These are phyloP conservation scores for Echinometra lucunter DNA, from an alignment of 53 echinoderm and acorn worm genomes.

Conservation along the genomic window DNA sequence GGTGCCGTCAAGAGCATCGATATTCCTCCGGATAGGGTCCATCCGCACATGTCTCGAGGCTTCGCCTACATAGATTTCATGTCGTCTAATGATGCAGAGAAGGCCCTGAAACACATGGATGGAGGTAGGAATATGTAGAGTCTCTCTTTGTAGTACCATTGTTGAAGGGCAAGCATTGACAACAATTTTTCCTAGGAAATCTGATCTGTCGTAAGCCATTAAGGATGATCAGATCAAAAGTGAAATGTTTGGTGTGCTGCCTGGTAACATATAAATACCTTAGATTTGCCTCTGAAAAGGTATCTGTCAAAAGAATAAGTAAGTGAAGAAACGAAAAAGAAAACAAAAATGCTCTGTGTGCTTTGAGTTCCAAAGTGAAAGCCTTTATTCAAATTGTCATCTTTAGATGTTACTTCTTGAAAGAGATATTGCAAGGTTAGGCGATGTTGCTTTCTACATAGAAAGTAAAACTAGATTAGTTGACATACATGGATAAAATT, in stretches of 20 bases:
- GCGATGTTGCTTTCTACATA: background rate
- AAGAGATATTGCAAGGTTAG: background rate
- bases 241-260: too few species aligned
- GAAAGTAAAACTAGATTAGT: background rate
- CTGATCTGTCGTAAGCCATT: too few species aligned
- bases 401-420: background rate
- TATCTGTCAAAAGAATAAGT: too few species aligned
- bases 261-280: too few species aligned
- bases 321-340: too few species aligned
- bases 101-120: conserved; percentile 96
- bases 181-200: too few species aligned
- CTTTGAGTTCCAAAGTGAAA: too few species aligned
- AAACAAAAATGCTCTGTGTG: too few species aligned
- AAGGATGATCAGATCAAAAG: too few species aligned
- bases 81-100: conserved; percentile 91
- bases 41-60: conserved; percentile 83
- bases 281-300: too few species aligned
- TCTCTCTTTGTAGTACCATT: background rate
- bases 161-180: background rate
- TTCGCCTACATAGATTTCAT: conserved; percentile 92
- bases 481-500: background rate
- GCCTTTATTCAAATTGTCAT: too few species aligned
- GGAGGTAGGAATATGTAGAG: conserved; percentile 78
- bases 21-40: conserved; percentile 80
- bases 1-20: conserved; percentile 90